Base-by-base conservation (phyloP, 2,888 invertebrate species). In the Heliothis peltigera region DNA sequence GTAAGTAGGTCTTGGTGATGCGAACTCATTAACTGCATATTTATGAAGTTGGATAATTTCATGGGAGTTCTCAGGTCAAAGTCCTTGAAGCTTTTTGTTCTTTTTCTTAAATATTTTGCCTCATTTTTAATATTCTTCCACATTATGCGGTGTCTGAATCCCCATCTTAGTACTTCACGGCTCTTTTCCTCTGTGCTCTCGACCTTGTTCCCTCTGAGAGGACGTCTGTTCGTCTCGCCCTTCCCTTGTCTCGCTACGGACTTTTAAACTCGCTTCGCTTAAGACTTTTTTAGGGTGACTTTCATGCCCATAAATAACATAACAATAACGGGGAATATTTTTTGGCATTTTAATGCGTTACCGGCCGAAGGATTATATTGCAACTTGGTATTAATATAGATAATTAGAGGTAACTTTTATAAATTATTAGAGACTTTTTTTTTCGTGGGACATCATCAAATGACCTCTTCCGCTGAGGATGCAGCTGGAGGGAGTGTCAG, bases 201-300 rank as follows among this genome's bases (percentile, higher is more conserved):
- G 75, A 75, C 75, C 75, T 76, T 76, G 60, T 25, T 56, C 66
- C 67, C 70, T 79, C 32, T 15, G 44, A 39, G 62, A 70, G 75
- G 66, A 56, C 67, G 52, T 70, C 70, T 59, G 52, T 32, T 57
- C 35, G 57, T 47, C 57, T 39, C 47, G 8, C 58, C 49, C 57
- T 61, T 51, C 59, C 51, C 43, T 47, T 17, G 60, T 52, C 39
- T 66, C 74, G 53, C 43, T 57, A 43, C 62, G 70, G 52, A 43
- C 51, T 56, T 48, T 52, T 69, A 47, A 55, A 64, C 54, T 63
- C 52, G 28, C 32, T 59, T 70, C 17, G 62, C 59, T 63, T 46
- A 43, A 25, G 21, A 32, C 17, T 18, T 39, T 63, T 47, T 66
- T 70, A 51, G 43, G 19, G 47, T 12, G 32, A 32, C 32, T 32